Percentiles rank a stretch among this genome's conserved stretches.
phyloP scores from a whole-genome alignment of 1,140 invertebrate genomes.

The Cyrtorhinus lividipennis region DNA sequence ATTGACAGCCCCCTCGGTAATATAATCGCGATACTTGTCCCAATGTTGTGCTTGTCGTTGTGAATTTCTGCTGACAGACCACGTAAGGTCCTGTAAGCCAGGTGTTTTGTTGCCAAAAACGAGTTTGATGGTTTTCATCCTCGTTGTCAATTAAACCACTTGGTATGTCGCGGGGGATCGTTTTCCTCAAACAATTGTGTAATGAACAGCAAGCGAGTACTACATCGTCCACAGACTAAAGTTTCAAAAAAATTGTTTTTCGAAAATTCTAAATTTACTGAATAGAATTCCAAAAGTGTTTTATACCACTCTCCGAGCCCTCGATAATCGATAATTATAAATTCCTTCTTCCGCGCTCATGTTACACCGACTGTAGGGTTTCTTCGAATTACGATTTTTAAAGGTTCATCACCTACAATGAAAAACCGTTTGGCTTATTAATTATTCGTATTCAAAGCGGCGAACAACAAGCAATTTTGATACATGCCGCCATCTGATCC shows the following conservation, averaged over 20 bases:
- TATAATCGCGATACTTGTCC: background rate
- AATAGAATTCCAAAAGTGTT: conserved; percentile 20
- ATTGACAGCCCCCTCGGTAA: background rate
- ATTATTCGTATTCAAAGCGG: conserved; percentile 16
- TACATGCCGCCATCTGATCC: conserved; percentile 27
- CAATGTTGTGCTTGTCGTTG: background rate
- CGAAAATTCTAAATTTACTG: conserved; percentile 16
- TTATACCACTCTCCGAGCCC: conserved; percentile 17
- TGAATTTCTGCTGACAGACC: background rate
- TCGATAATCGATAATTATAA: conserved; percentile 27
- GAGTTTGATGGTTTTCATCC: background rate
- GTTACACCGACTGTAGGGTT: conserved; percentile 30
- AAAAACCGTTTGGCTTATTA: conserved; percentile 26
- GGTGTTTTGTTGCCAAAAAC: background rate
- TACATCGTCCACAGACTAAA: conserved; percentile 1
- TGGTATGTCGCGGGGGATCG: conserved; percentile 1
- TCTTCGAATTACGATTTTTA: conserved; percentile 33
- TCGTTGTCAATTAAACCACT: conserved; percentile 3
- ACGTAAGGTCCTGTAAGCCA: background rate
- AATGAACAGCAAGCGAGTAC: background rate
- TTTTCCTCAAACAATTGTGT: conserved; percentile 9
- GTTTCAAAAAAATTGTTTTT: conserved; percentile 12
- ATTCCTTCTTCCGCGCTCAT: conserved; percentile 25
- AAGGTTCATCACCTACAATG: conserved; percentile 36
- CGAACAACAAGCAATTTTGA: conserved; percentile 17